phyloP scores from a whole-genome alignment of 2,113 vertebrate genomes.

The Suricata suricatta region DNA sequence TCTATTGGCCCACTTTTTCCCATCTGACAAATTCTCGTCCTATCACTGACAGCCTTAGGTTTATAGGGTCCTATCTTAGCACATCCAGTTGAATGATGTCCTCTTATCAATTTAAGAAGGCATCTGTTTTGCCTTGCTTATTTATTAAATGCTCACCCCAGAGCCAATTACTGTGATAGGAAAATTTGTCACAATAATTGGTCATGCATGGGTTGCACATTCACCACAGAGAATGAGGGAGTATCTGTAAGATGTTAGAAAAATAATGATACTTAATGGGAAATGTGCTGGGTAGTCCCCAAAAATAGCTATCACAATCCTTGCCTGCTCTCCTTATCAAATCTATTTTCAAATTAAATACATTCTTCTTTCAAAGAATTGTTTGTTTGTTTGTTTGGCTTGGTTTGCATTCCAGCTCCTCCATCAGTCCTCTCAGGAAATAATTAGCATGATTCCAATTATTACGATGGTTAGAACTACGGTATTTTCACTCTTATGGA shows the following conservation, averaged over 20 bases:
- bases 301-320: neutral
- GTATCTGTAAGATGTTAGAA: neutral
- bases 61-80: neutral
- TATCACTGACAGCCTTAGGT: neutral
- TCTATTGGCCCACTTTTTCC: neutral
- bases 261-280: neutral
- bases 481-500: neutral
- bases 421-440: neutral
- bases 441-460: neutral
- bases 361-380: neutral
- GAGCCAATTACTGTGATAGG: neutral
- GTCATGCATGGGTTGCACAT: neutral
- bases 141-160: constrained; percentile 7
- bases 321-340: neutral
- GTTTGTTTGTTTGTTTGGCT: neutral
- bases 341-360: constrained; percentile 6
- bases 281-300: neutral
- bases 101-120: neutral
- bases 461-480: neutral
- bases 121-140: neutral
- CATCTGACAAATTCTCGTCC: neutral
- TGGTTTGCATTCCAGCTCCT: neutral
- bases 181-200: neutral
- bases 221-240: neutral
- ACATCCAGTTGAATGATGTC: neutral